Evolutionary conservation across 1,140 invertebrate genomes (phyloP).

Genomic region (Geopemphigus sp.): DNA sequence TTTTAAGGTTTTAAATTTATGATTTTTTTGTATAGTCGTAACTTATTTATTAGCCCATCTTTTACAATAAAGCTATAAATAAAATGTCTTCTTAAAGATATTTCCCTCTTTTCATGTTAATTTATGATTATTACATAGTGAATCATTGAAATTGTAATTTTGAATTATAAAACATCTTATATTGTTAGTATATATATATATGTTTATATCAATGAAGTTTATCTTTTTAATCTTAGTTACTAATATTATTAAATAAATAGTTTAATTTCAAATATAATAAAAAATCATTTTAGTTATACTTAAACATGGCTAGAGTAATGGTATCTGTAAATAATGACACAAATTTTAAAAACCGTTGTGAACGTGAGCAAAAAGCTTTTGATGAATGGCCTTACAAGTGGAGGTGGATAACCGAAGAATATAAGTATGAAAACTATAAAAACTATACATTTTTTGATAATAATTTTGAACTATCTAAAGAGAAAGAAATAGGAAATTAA

Average conservation of each 20-base stretch:
- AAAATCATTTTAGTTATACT: neutral
- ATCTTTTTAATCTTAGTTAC: too few relatives aligned
- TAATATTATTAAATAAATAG: neutral
- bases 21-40: too few relatives aligned
- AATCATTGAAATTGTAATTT: too few relatives aligned
- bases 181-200: too few relatives aligned
- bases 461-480: neutral
- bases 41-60: too few relatives aligned
- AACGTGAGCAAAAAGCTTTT: conserved; percentile 21
- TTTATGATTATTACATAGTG: too few relatives aligned
- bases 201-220: too few relatives aligned
- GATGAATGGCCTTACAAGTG: conserved; percentile 27
- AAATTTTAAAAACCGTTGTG: conserved; percentile 22
- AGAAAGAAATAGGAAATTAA: conserved; percentile 22
- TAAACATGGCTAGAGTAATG: conserved; percentile 20
- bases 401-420: conserved; percentile 14
- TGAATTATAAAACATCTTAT: too few relatives aligned
- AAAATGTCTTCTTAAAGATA: too few relatives aligned
- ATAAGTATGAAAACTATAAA: conserved; percentile 3
- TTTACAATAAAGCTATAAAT: too few relatives aligned
- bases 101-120: too few relatives aligned
- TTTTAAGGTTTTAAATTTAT: too few relatives aligned
- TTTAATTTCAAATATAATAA: neutral
- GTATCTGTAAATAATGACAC: neutral
- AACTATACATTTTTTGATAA: neutral